Evolutionary conservation across 2,888 invertebrate genomes (phyloP).

Genomic region (Tridacna crocea): DNA sequence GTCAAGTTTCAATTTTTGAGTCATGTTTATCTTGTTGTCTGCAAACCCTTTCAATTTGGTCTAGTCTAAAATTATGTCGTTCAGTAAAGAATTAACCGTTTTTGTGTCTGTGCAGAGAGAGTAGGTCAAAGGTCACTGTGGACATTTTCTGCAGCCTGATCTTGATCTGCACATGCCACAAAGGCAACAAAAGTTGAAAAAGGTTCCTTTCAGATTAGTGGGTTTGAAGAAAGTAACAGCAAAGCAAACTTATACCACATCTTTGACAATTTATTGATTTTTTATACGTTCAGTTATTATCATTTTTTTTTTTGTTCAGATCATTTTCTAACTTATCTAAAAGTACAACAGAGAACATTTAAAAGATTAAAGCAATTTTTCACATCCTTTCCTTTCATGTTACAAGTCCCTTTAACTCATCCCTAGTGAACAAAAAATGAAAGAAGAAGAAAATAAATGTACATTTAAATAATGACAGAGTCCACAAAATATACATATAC

Average conservation of each 20-base stretch:
- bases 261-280: constrained; percentile 26
- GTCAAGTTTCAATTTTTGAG: no score
- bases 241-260: constrained; percentile 17
- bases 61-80: no score
- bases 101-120: no score
- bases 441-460: neutral
- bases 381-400: neutral
- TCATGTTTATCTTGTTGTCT: no score
- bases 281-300: constrained; percentile 10
- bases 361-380: neutral
- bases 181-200: no score
- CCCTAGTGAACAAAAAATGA: no score
- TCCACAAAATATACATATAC: neutral
- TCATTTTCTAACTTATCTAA: constrained; percentile 25
- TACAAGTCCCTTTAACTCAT: neutral
- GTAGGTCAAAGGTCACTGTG: no score
- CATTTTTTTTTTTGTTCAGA: neutral
- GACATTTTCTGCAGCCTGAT: no score
- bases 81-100: no score
- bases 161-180: no score
- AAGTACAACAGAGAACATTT: constrained; percentile 18
- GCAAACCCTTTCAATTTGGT: no score
- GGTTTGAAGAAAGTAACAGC: neutral
- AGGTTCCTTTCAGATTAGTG: no score
- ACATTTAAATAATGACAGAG: neutral